Evolutionary conservation across 53 echinoderm and acorn worm genomes (phyloP).

Genomic region (Holothuria leucospilota): DNA sequence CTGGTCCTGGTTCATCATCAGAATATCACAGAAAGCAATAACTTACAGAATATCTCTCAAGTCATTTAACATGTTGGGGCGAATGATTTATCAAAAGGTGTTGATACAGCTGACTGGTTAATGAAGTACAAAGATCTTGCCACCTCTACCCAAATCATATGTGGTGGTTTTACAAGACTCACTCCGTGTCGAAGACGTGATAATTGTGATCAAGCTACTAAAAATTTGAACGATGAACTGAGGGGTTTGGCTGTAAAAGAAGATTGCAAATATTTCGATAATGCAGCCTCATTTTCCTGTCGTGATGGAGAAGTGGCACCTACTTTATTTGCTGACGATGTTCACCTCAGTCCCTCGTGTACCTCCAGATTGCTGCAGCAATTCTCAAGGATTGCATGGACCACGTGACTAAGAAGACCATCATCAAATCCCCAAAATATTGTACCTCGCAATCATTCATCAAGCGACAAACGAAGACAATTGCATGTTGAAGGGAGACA

Average conservation of each 20-base stretch:
- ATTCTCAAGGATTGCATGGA: neutral
- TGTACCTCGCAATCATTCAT: neutral
- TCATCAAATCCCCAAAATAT: neutral
- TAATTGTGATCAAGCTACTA: neutral
- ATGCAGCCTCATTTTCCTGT: neutral
- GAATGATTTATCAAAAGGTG: slow-evolving; percentile 18
- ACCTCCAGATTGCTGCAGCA: neutral
- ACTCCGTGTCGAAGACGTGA: slow-evolving; percentile 2
- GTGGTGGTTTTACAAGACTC: slow-evolving; percentile 2
- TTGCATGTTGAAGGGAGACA: neutral
- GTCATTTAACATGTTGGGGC: slow-evolving; percentile 23
- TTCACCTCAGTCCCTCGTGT: neutral
- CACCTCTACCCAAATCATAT: slow-evolving; percentile 15
- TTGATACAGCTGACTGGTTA: slow-evolving; percentile 1
- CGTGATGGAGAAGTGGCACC: neutral
- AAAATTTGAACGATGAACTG: neutral
- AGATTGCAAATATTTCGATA: slow-evolving; percentile 16
- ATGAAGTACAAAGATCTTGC: slow-evolving; percentile 12
- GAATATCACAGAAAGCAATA: slow-evolving; percentile 9
- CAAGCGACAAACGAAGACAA: neutral
- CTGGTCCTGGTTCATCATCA: neutral
- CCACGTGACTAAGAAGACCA: neutral
- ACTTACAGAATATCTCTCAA: slow-evolving; percentile 9
- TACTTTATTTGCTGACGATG: neutral
- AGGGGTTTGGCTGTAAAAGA: neutral